Evolutionary conservation across 30 jellyfish, hydroid and myxozoan genomes (phyloP), one percentile per base, ranked within the genome.

Genomic region (Pelagia noctiluca): DNA sequence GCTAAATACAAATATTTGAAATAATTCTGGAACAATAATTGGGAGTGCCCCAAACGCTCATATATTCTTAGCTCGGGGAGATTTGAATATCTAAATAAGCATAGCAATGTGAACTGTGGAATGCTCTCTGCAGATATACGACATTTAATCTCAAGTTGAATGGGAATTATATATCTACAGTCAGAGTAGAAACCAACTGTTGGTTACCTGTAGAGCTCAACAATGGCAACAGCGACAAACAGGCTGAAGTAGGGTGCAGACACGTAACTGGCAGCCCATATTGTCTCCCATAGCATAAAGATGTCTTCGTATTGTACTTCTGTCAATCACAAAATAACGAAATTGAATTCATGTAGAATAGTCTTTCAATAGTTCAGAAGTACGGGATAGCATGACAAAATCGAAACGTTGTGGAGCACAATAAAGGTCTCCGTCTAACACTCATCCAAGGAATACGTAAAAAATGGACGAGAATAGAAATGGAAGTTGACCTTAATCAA

Each of bases 151-250:
- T n/a, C n/a, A n/a, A n/a, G n/a, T n/a, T n/a, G n/a, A n/a, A n/a
- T n/a, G n/a, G n/a, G n/a, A n/a, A n/a, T n/a, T n/a, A n/a, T n/a
- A n/a, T n/a, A n/a, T n/a, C n/a, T n/a, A n/a, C n/a, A n/a, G n/a
- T n/a, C n/a, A n/a, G n/a, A n/a, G n/a, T n/a, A n/a, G n/a, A n/a
- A n/a, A n/a, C n/a, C n/a, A n/a, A n/a, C n/a, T n/a, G n/a, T n/a
- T n/a, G n/a, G n/a, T 13, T 48, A 93, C 99, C 99, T 88, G 96
- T 94, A 94, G 81, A 94, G 54, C 71, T 88, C 99, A 47, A 94
- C 90, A 3, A 94, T 47, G 0, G 99, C 99, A 2, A 94, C 97
- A 5, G 97, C 99, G 19, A 94, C 96, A 84, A 94, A 94, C 71
- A 94, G 42, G 80, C 92, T 94, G 63, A 94, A 94, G 54, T 94